A percentile compares a stretch with the other conserved stretches of the same genome.
Evolutionary conservation across 2,113 vertebrate species (phyloP).

Genomic region (Ictidomys tridecemlineatus): DNA sequence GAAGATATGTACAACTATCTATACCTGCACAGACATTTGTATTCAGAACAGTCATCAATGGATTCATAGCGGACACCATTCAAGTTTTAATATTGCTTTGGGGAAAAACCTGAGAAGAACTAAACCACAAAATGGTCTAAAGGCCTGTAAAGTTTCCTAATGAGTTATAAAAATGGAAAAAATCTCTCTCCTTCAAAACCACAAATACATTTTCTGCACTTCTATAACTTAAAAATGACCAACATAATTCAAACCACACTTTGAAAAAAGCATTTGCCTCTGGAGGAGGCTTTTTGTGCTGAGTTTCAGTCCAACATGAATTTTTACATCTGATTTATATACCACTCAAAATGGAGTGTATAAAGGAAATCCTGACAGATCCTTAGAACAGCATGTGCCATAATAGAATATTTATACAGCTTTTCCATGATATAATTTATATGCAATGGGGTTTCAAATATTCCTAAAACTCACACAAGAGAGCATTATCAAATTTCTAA

Average conservation of each 20-base stretch:
- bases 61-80: constrained; percentile 70
- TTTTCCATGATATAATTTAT: constrained; percentile 83
- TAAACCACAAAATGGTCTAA: constrained; percentile 77
- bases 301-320: constrained; percentile 77
- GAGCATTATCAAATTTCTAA: constrained; percentile 83
- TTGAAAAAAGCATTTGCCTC: constrained; percentile 73
- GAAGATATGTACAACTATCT: constrained; percentile 21
- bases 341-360: constrained; percentile 79
- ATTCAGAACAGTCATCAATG: constrained; percentile 65
- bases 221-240: constrained; percentile 74
- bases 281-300: constrained; percentile 68
- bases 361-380: constrained; percentile 77
- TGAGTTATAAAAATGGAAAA: constrained; percentile 79
- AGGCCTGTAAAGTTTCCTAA: constrained; percentile 72
- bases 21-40: constrained; percentile 50
- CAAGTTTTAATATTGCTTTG: constrained; percentile 79
- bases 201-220: constrained; percentile 80
- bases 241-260: constrained; percentile 77
- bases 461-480: constrained; percentile 79
- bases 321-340: constrained; percentile 81
- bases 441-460: constrained; percentile 79
- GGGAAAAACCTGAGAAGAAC: constrained; percentile 74
- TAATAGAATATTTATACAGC: constrained; percentile 83
- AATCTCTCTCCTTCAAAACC: constrained; percentile 76
- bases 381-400: constrained; percentile 72